Evolutionary conservation across 2,888 invertebrate genomes (phyloP).

Genomic region (Macaria liturata): DNA sequence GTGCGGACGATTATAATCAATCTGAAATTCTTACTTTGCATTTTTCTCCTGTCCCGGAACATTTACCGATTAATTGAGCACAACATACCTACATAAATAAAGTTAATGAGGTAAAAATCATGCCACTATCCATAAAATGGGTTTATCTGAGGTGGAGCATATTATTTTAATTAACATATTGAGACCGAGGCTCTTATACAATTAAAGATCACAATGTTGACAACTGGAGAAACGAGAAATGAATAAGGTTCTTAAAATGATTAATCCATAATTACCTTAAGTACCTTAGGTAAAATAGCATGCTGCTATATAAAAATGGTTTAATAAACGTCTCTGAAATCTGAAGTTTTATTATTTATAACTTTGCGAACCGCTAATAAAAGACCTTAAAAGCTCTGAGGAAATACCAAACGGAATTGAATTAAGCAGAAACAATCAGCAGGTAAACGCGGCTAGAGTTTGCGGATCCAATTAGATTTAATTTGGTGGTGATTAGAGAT

Average conservation of each 20-base stretch:
- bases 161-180: conserved; percentile 25
- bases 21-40: conserved; percentile 61
- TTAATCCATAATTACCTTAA: too few relatives aligned
- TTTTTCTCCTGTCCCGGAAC: conserved; percentile 59
- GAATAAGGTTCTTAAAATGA: background rate
- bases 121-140: conserved; percentile 38
- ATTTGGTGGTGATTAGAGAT: conserved; percentile 78
- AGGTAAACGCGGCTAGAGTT: conserved; percentile 46
- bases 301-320: too few relatives aligned
- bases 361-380: too few relatives aligned
- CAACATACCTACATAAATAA: conserved; percentile 64
- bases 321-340: too few relatives aligned
- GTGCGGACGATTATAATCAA: conserved; percentile 63
- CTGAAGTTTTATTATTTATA: too few relatives aligned
- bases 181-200: conserved; percentile 22
- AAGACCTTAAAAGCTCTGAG: background rate
- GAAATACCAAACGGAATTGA: conserved; percentile 45
- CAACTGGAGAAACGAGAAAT: conserved; percentile 11
- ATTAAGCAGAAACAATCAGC: conserved; percentile 45
- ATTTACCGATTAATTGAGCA: conserved; percentile 68
- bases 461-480: conserved; percentile 79
- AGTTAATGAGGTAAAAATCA: conserved; percentile 72
- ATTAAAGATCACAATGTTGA: conserved; percentile 13
- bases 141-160: conserved; percentile 19
- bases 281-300: too few relatives aligned